Evolutionary conservation across 2,888 invertebrate genomes (phyloP), one percentile per base, ranked within the genome.

Genomic region (Tetramorium bicarinatum): DNA sequence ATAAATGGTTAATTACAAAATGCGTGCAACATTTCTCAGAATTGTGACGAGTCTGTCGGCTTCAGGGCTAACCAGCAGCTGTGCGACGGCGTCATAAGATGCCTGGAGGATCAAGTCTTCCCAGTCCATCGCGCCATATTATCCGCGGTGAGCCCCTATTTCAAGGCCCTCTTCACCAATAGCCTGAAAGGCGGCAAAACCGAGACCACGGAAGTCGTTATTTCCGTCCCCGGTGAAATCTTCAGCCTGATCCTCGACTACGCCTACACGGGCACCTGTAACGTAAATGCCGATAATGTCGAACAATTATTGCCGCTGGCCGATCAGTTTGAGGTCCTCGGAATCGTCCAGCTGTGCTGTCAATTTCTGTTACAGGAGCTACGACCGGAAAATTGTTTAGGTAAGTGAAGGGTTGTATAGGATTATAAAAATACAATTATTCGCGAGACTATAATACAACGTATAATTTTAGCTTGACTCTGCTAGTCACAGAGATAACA

Each of bases 111-210:
- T 91, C 95, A 95, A 92, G 95, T 96, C 71, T 96, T 97, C 92
- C 95, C 96, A 88, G 96, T 97, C 69, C 97, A 97, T 92, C 95
- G 97, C 84, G 96, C 96, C 21, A 97, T 97, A 89, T 95, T 97
- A 77, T 97, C 97, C 44, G 96, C 97, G 47, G 96, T 96, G 66
- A 97, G 97, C 95, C 97, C 97, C 34, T 97, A 97, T 95, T 97
- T 97, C 94, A 96, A 96, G 95, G 97, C 96, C 0, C 95, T 97
- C 87, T 97, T 97, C 94, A 96, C 97, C 81, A 97, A 97, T 94
- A 96, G 96, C 18, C 95, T 97, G 87, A 96, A 96, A 90, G 95
- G 96, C 90, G 96, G 96, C 76, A 95, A 96, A 89, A 95, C 96
- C 72, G 97, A 97, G 92, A 96, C 96, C 88, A 96, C 95, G 2